Percentiles rank a stretch among this genome's conserved stretches.
phyloP scores from a whole-genome alignment of 1,140 invertebrate species.

The Cyclina sinensis region DNA sequence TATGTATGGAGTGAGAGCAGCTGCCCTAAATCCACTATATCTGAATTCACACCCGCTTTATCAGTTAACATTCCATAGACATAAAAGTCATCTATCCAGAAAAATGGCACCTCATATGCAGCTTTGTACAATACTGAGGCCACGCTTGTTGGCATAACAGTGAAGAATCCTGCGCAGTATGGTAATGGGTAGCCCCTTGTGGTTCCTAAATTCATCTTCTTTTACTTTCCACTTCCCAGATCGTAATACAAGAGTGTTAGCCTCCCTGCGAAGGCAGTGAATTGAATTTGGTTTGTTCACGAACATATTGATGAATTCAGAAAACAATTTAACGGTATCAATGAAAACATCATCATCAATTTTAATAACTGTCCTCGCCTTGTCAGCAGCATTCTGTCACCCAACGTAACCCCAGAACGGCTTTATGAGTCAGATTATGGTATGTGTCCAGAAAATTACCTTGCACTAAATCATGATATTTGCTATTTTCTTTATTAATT shows the following conservation, averaged over 20 bases:
- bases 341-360: neutral
- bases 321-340: neutral
- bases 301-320: neutral
- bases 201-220: neutral
- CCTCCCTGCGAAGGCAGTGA: neutral
- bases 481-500: neutral
- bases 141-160: neutral
- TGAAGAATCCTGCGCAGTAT: neutral
- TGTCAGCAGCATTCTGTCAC: neutral
- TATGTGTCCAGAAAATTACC: neutral
- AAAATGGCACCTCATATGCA: neutral
- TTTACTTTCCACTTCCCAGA: neutral
- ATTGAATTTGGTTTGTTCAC: neutral
- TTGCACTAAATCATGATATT: neutral
- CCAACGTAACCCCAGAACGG: neutral
- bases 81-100: constrained; percentile 26
- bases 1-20: neutral
- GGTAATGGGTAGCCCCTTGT: neutral
- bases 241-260: neutral
- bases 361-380: neutral
- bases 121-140: neutral
- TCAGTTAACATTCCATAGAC: constrained; percentile 26
- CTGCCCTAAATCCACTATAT: neutral
- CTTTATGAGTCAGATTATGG: neutral
- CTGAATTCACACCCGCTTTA: constrained; percentile 1